These are phyloP conservation scores for Hyppa rectilinea DNA, from an alignment of 2,888 invertebrate genomes.

Conservation along the genomic window DNA sequence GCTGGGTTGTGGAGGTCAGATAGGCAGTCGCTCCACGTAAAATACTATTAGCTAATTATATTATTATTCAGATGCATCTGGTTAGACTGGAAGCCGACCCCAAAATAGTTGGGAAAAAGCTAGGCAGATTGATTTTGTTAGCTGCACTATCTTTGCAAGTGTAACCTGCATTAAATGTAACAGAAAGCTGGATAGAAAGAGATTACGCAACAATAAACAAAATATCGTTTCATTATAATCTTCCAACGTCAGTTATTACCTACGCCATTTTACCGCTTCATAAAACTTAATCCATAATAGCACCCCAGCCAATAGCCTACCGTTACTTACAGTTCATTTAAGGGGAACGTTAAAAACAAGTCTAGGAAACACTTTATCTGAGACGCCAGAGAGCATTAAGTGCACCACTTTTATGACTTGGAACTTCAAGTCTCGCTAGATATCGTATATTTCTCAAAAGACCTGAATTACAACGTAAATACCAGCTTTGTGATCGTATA, in stretches of 20 bases:
- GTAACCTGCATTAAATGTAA: background rate
- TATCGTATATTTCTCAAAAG: slow-evolving; percentile 29
- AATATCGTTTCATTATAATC: slow-evolving; percentile 19
- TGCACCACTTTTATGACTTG: slow-evolving; percentile 59
- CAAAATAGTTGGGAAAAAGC: no score
- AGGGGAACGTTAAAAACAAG: slow-evolving; percentile 59
- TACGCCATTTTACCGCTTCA: slow-evolving; percentile 25
- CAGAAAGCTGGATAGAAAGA: no score
- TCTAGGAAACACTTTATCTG: slow-evolving; percentile 57
- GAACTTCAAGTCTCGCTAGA: slow-evolving; percentile 34
- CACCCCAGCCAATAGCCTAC: slow-evolving; percentile 32
- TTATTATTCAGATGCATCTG: no score
- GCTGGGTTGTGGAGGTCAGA: no score
- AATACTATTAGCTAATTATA: no score
- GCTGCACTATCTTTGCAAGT: background rate
- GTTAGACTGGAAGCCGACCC: no score
- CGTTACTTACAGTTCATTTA: slow-evolving; percentile 61
- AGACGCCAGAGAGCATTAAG: slow-evolving; percentile 56
- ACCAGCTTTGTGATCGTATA: background rate
- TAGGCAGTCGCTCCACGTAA: no score
- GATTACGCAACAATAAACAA: slow-evolving; percentile 6
- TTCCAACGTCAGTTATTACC: slow-evolving; percentile 13
- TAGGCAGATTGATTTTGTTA: no score
- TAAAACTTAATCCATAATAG: slow-evolving; percentile 49
- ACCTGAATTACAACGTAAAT: slow-evolving; percentile 20